Base-by-base conservation (phyloP, 1,140 invertebrate species). In the Platyura marginata region DNA sequence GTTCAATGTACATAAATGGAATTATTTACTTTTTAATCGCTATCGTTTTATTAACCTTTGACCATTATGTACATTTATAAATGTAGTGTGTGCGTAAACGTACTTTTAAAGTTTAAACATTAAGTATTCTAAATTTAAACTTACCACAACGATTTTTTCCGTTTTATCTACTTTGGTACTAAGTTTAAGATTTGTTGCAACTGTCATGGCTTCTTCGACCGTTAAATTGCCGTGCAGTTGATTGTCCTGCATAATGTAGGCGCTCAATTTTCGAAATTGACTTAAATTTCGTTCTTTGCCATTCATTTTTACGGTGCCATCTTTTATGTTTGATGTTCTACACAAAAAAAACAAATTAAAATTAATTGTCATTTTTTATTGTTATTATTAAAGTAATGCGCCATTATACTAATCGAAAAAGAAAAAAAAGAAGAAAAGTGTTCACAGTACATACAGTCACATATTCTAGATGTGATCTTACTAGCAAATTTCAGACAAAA, bases 211-310 rank as follows among this genome's bases (percentile, higher is more conserved):
- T 66, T 97, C 92, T 47, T 82, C 77, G 0, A 96, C 91, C 1
- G 86, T 90, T 38, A 96, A 71, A 66, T 95, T 91, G 1, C 79
- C 81, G 49, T 94, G 82, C 5, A 97, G 71, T 59, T 95, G 87
- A 68, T 96, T 95, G 56, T 96, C 89, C 63, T 96, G 93, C 89
- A 95, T 95, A 56, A 96, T 96, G 65, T 96, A 97, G 53, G 86
- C 90, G 0, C 89, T 92, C 46, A 94, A 72, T 67, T 95, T 95
- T 29, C 88, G 74, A 65, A 95, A 97, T 46, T 78, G 74, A 44
- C 87, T 81, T 45, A 93, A 61, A 62, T 93, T 85, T 42, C 92
- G 73, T 53, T 88, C 83, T 47, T 77, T 71, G 0, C 84, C 86
- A 56, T 93, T 93, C 63, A 86, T 82, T 40, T 81, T 81, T 42